Base-by-base conservation (phyloP, 2,888 invertebrate species). In the Antitype chi region DNA sequence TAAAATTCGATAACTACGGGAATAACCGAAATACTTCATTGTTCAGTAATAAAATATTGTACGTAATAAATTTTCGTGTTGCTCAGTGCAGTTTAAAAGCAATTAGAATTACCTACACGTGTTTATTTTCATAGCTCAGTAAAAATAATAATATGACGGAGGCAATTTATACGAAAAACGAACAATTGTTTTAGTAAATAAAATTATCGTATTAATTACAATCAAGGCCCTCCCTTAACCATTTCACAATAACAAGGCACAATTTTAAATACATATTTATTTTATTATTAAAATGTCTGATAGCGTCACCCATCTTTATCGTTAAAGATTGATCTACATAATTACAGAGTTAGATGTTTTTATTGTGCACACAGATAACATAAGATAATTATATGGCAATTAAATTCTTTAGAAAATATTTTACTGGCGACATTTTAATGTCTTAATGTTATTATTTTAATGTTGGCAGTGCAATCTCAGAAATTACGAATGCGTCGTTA, bases 251-350 rank as follows among this genome's bases (percentile, higher is more conserved):
- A 79, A 60, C 69, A 74, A 59, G 32, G 9, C 62, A 59, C 62
- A 63, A 66, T 78, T 77, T 74, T 70, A 75, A 77, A 87, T 81
- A n/a, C n/a, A n/a, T n/a, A 82, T 85, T 77, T 80, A 76, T 79
- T 78, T 83, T 81, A 75, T 71, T 77, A 81, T 81, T 70, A 78
- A 78, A 64, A 75, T 70, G 72, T 76, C 63, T 64, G 68, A 78
- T 70, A 78, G 62, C 79, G 80, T 76, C 80, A 81, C 74, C 67
- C 76, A 74, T 75, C 71, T 85, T 86, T 87, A 82, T 81, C 85
- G 57, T 78, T 68, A 81, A 79, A 86, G 83, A 88, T 88, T 88
- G 86, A 88, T 88, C 83, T 83, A 82, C 76, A 80, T 88, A 88
- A 86, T 88, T 85, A 88, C 76, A 67, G 74, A 76, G 76, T 85